Base-by-base conservation (phyloP, 2,888 invertebrate species). In the Callyntrura sp. region DNA sequence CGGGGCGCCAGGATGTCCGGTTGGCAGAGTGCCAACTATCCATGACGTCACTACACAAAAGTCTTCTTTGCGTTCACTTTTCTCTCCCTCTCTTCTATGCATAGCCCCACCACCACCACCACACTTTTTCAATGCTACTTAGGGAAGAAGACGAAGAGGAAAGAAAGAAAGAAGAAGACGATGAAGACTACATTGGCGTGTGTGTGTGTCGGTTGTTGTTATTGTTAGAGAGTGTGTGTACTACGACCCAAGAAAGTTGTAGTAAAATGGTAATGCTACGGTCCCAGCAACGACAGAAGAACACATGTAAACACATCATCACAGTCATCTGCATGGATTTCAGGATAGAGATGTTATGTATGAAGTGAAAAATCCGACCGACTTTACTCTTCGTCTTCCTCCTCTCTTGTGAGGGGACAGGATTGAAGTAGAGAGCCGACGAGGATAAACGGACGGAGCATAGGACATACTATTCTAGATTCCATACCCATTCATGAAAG, bases 1-100 rank as follows among this genome's bases (percentile, higher is more conserved):
- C 65, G 88, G 88, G 92, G 92, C 92, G 92, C 92, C 92, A 91
- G 90, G 90, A 91, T 90, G 91, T 92, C 92, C 91, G 91, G 92
- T 91, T 92, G 92, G 92, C 91, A 90, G 79, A 79, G 85, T 90
- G 91, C 92, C 92, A 92, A 84, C 88, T 85, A 92, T 73, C 84
- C 91, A 92, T 91, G 91, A 91, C 91, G 91, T 91, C 92, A 91
- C 92, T 87, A 73, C 35, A 78, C 78, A 78, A 76, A 65, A 57
- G 78, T 65, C 90, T 85, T 70, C 79, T 70, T 55, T 6, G 35
- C 35, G 35, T 35, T 78, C 85, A 35, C 62, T 87, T 81, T 62
- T 82, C 62, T 78, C 28, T 23, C 23, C 73, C 62, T 78, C 28
- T 23, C 23, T 73, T n/a, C 1, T 35, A 73, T 8, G 23, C 73